Percentiles rank a stretch among this genome's conserved stretches.
Evolutionary conservation across 2,888 invertebrate genomes (phyloP).

Genomic region (Watsonalla cultraria): DNA sequence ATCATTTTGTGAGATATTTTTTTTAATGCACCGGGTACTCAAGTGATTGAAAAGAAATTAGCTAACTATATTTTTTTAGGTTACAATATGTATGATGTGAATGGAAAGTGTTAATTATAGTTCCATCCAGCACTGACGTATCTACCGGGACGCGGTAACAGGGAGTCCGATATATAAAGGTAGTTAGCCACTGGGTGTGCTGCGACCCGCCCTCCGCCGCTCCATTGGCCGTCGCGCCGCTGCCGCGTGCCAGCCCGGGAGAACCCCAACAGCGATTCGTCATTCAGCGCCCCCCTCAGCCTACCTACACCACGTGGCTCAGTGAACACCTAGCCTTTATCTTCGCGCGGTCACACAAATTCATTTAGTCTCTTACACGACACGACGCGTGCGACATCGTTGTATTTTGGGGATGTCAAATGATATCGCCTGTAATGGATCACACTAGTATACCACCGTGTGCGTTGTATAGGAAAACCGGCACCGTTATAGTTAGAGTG

Average conservation of each 20-base stretch:
- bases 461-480: constrained; percentile 55
- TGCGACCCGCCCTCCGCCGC: constrained; percentile 43
- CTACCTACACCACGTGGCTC: constrained; percentile 46
- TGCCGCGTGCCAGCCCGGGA: constrained; percentile 30
- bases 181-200: constrained; percentile 47
- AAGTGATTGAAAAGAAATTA: too few relatives aligned
- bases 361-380: constrained; percentile 71
- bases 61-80: too few relatives aligned
- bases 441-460: constrained; percentile 57
- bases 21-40: too few relatives aligned
- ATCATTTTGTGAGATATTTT: neutral
- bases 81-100: neutral
- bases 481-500: constrained; percentile 63
- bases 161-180: constrained; percentile 51
- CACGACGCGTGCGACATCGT: constrained; percentile 66
- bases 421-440: constrained; percentile 64
- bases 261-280: constrained; percentile 54
- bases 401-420: constrained; percentile 62
- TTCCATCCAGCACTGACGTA: constrained; percentile 44
- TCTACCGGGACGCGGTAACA: constrained; percentile 29
- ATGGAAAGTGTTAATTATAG: neutral
- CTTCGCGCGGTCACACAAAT: constrained; percentile 64
- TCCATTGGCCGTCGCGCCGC: constrained; percentile 53
- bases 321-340: constrained; percentile 57
- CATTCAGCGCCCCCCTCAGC: constrained; percentile 48